Evolutionary conservation across 2,888 invertebrate species (phyloP).

Genomic region (Epinotia brunnichana): DNA sequence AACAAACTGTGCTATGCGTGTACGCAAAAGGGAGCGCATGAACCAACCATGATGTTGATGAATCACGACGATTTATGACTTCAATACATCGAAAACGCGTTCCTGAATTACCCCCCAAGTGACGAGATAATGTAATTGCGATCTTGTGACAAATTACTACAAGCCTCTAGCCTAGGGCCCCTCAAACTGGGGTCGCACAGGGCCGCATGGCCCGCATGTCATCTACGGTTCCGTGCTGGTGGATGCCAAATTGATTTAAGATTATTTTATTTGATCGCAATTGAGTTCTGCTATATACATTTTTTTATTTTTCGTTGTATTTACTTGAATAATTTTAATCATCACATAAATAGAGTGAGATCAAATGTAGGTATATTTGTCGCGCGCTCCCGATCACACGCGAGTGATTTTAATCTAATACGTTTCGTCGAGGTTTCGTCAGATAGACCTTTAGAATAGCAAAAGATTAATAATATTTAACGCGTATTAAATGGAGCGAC

Average conservation of each 20-base stretch:
- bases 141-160: constrained; percentile 29
- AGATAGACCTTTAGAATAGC: too few species aligned
- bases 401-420: too few species aligned
- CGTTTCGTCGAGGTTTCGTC: too few species aligned
- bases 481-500: too few species aligned
- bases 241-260: too few species aligned
- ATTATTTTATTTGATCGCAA: constrained; percentile 1
- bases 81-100: constrained; percentile 3
- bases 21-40: too few species aligned
- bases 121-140: constrained; percentile 18
- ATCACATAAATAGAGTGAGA: neutral
- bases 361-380: too few species aligned
- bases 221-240: neutral
- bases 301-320: too few species aligned
- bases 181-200: neutral
- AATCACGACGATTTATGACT: neutral
- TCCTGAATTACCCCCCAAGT: neutral
- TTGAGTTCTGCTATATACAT: neutral
- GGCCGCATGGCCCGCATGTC: neutral
- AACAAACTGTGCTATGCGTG: too few species aligned
- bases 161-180: neutral
- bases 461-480: too few species aligned
- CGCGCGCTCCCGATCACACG: too few species aligned
- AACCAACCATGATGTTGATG: too few species aligned
- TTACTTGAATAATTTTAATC: neutral